These are phyloP conservation scores for Sphenodon punctatus DNA, from an alignment of 2,797 vertebrate species.

Conservation along the genomic window DNA sequence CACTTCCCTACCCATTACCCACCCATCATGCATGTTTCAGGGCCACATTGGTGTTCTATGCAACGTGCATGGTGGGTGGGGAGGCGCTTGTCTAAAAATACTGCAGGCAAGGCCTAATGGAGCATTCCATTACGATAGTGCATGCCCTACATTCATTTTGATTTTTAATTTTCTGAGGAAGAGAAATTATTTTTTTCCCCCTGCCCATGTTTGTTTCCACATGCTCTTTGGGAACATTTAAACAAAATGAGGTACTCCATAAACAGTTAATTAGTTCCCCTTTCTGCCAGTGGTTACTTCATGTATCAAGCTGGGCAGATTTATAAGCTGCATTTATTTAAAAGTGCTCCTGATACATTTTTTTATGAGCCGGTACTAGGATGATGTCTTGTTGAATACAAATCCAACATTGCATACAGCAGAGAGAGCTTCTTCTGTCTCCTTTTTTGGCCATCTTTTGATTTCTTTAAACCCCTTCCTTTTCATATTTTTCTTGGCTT, in stretches of 20 bases:
- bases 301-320: neutral
- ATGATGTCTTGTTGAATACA: too few species aligned
- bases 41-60: too few species aligned
- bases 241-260: neutral
- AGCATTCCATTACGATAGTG: neutral
- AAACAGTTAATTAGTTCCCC: neutral
- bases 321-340: neutral
- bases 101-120: neutral
- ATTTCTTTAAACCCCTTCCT: neutral
- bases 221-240: neutral
- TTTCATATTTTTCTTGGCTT: neutral
- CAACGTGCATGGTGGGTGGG: too few species aligned
- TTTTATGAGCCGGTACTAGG: too few species aligned
- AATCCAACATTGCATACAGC: neutral
- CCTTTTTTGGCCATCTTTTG: neutral
- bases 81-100: too few species aligned
- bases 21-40: too few species aligned
- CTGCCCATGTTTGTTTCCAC: too few species aligned
- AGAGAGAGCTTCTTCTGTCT: neutral
- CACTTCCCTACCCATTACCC: too few species aligned
- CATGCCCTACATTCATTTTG: neutral
- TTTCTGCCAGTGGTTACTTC: neutral
- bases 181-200: neutral
- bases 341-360: neutral
- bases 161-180: neutral